Conservation (phyloP, 2,113 vertebrate species). For the Promerops cafer region DNA sequence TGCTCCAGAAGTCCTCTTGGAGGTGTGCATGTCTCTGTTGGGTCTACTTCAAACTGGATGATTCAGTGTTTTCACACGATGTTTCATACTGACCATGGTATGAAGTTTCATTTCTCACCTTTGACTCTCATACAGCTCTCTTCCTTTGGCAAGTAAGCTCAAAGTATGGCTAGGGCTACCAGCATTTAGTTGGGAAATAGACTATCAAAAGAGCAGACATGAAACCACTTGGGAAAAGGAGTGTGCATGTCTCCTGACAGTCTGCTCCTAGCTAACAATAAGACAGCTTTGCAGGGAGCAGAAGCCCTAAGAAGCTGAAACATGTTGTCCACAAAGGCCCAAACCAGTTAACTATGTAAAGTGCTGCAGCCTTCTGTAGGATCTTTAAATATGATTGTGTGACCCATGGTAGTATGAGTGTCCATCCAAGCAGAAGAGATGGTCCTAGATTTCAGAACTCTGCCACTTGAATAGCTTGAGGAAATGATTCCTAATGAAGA, state of each 20-base stretch:
- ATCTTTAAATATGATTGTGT: accelerated
- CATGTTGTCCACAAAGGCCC: neutral
- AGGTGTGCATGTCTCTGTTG: neutral
- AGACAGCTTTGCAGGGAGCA: neutral
- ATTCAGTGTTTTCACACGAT: neutral
- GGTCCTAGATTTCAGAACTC: neutral
- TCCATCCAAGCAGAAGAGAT: neutral
- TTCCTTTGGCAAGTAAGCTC: neutral
- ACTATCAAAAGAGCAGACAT: neutral
- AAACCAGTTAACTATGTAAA: neutral
- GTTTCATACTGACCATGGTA: neutral
- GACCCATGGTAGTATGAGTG: neutral
- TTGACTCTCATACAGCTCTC: neutral
- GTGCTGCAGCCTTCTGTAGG: neutral
- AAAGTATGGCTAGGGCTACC: neutral
- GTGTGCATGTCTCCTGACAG: neutral
- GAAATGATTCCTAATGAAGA: neutral
- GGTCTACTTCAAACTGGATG: neutral
- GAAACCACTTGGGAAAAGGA: neutral
- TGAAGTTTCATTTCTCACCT: neutral
- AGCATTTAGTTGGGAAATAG: neutral
- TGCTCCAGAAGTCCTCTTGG: neutral
- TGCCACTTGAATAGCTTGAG: neutral
- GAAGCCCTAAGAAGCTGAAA: neutral
- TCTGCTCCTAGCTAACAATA: neutral